Evolutionary conservation across 2,113 vertebrate species (phyloP).

Genomic region (Campylorhamphus procurvoides): DNA sequence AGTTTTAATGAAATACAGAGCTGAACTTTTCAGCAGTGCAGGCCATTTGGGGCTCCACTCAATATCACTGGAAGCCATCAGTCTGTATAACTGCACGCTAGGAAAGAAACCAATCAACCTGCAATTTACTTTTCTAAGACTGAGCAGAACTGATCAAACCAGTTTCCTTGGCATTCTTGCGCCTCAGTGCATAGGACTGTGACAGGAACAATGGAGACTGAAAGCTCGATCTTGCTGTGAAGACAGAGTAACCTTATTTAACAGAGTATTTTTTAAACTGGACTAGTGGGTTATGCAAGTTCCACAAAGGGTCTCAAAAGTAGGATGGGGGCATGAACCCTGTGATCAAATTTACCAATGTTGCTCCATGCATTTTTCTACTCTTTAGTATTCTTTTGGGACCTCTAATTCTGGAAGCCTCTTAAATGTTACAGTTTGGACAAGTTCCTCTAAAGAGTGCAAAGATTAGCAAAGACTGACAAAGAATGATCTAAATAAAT

Average conservation of each 20-base stretch:
- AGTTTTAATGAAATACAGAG: neutral
- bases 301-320: neutral
- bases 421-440: neutral
- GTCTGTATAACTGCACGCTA: neutral
- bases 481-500: neutral
- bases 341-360: neutral
- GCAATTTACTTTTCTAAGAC: neutral
- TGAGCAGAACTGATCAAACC: neutral
- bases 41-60: neutral
- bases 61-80: neutral
- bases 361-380: neutral
- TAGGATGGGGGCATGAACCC: neutral
- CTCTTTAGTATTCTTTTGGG: neutral
- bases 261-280: neutral
- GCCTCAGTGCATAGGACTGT: neutral
- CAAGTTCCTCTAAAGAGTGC: neutral
- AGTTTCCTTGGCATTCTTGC: neutral
- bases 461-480: neutral
- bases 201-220: neutral
- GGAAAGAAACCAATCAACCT: neutral
- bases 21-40: neutral
- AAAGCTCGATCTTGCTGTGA: neutral
- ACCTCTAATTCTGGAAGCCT: neutral
- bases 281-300: neutral
- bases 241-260: neutral